phyloP scores from a whole-genome alignment of 64 coral and sea anemone species.

The Trachythela sp. region DNA sequence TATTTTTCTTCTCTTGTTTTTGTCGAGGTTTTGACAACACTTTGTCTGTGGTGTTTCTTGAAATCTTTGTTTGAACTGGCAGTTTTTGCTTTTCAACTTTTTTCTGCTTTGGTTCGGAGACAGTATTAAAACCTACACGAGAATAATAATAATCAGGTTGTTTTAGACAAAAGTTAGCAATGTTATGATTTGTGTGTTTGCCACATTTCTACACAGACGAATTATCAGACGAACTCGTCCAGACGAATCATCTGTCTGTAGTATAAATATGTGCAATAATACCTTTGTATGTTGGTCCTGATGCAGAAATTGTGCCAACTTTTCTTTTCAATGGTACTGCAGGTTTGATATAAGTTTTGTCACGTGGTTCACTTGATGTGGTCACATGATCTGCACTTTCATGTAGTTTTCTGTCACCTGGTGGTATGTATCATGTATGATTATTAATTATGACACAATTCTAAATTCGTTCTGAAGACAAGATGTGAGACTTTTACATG shows the following conservation, averaged over 20 bases:
- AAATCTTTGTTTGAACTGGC: not conserved
- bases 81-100: not conserved
- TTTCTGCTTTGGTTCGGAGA: not conserved
- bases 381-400: not conserved
- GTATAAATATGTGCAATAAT: too few species aligned
- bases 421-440: not conserved
- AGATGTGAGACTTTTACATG: too few species aligned
- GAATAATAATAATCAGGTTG: not conserved
- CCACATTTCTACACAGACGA: too few species aligned
- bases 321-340: not conserved
- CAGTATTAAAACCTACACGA: not conserved
- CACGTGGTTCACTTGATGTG: not conserved
- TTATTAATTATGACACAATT: too few species aligned
- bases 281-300: conserved; percentile 19
- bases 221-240: too few species aligned
- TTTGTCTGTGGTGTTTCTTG: not conserved
- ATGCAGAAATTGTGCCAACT: not conserved
- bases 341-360: not conserved
- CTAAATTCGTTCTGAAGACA: too few species aligned
- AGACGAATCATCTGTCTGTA: too few species aligned
- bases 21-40: not conserved
- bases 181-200: too few species aligned
- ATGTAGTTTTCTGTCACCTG: not conserved
- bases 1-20: not conserved
- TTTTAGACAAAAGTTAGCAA: too few species aligned